Percentiles rank a stretch among this genome's conserved stretches.
Evolutionary conservation across 2,113 vertebrate genomes (phyloP).

Genomic region (Onychostruthus taczanowskii): DNA sequence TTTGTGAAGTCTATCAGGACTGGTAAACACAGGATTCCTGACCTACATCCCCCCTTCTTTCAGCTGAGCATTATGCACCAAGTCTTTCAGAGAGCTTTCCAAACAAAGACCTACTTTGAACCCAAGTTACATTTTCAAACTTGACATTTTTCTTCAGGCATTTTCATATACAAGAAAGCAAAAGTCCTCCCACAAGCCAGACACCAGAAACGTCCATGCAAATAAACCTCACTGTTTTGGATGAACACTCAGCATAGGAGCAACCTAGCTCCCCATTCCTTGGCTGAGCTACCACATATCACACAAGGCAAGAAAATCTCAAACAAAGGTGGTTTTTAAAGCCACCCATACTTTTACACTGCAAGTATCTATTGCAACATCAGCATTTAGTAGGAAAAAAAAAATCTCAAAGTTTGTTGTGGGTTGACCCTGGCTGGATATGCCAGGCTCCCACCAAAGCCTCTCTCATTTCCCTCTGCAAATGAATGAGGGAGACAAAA

Average conservation of each 20-base stretch:
- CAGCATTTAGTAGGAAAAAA: neutral
- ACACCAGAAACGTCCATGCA: neutral
- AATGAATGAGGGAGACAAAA: neutral
- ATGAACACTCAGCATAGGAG: neutral
- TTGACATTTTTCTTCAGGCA: neutral
- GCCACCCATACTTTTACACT: neutral
- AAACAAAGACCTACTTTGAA: neutral
- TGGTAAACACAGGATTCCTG: neutral
- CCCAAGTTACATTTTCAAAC: neutral
- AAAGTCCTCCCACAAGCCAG: neutral
- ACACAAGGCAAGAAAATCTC: neutral
- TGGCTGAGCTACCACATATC: neutral
- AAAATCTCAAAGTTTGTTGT: neutral
- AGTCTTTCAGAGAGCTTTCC: neutral
- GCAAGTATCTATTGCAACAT: neutral
- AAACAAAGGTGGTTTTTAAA: neutral
- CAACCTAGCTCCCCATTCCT: accelerated
- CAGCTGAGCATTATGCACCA: neutral
- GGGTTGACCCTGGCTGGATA: neutral
- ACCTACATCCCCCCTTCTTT: neutral
- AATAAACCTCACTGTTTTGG: neutral
- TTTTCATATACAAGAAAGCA: neutral
- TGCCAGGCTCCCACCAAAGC: neutral
- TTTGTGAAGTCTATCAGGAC: neutral
- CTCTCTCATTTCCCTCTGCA: neutral